A percentile compares a stretch with the other conserved stretches of the same genome.
phyloP scores from a whole-genome alignment of 2,113 vertebrate species.

The Aspiorhynchus laticeps region DNA sequence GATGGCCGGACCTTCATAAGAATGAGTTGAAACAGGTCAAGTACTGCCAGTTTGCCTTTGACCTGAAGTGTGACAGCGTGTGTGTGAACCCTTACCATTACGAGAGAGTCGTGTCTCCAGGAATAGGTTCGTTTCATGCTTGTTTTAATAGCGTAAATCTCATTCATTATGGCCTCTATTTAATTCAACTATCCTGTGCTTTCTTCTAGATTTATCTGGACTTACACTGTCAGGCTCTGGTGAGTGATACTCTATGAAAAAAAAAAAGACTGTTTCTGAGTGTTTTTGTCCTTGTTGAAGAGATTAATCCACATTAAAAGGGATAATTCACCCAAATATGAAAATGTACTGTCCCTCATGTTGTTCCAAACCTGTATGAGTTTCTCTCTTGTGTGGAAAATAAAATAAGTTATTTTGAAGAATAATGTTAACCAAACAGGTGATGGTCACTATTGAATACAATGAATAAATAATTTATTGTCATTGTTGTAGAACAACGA shows the following conservation, averaged over 20 bases:
- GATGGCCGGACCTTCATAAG: conserved; percentile 98
- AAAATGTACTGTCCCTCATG: too few relatives aligned
- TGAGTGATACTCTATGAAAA: conserved; percentile 63
- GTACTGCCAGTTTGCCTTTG: conserved; percentile 98
- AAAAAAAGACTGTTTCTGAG: background rate
- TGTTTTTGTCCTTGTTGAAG: background rate
- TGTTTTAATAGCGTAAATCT: background rate
- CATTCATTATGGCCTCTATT: background rate
- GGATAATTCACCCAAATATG: too few relatives aligned
- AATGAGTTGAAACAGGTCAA: conserved; percentile 99
- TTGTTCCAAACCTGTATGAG: too few relatives aligned
- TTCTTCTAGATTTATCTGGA: conserved; percentile 86
- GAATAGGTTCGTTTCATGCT: conserved; percentile 83
- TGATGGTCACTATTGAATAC: too few relatives aligned
- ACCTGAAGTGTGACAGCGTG: conserved; percentile 97
- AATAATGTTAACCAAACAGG: too few relatives aligned
- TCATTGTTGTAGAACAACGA: too few relatives aligned
- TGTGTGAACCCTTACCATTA: conserved; percentile 99
- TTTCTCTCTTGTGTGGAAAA: too few relatives aligned
- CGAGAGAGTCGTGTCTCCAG: conserved; percentile 95
- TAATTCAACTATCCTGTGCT: background rate
- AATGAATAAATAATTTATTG: too few relatives aligned
- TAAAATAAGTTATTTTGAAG: too few relatives aligned
- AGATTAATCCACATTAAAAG: background rate
- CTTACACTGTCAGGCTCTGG: conserved; percentile 87